phyloP scores from a whole-genome alignment of 2,888 invertebrate species.

The Lasiommata megera region DNA sequence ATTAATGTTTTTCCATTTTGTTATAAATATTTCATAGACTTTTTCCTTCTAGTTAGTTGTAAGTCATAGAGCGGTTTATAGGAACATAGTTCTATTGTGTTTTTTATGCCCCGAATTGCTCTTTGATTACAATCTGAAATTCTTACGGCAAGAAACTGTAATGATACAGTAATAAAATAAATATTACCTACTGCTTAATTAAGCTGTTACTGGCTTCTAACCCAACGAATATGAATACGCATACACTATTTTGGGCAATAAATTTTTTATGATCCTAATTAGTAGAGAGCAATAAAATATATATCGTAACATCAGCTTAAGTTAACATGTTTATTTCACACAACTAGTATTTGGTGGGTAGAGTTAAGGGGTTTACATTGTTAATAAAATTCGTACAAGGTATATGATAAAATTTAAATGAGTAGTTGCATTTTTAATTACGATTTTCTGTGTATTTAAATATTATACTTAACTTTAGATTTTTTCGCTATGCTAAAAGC shows the following conservation, averaged over 20 bases:
- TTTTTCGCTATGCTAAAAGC: too few species aligned
- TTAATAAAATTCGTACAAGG: not conserved
- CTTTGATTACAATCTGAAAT: slow-evolving; percentile 47
- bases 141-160: slow-evolving; percentile 41
- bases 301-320: slow-evolving; percentile 28
- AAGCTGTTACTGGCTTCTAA: slow-evolving; percentile 35
- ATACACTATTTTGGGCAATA: slow-evolving; percentile 28
- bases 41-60: not conserved
- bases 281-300: slow-evolving; percentile 28
- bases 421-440: not conserved
- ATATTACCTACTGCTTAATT: slow-evolving; percentile 46
- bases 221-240: slow-evolving; percentile 27
- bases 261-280: slow-evolving; percentile 29
- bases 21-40: not conserved
- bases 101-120: slow-evolving; percentile 31
- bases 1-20: too few species aligned
- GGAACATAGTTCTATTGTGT: slow-evolving; percentile 18
- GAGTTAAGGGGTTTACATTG: not conserved
- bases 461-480: too few species aligned
- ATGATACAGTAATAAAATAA: slow-evolving; percentile 42
- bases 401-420: not conserved
- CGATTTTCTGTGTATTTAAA: not conserved
- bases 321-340: slow-evolving; percentile 11
- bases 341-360: not conserved
- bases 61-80: not conserved